Percentiles rank a stretch among this genome's conserved stretches.
Evolutionary conservation across 2,888 invertebrate genomes (phyloP).

Genomic region (Punctoribates punctum): DNA sequence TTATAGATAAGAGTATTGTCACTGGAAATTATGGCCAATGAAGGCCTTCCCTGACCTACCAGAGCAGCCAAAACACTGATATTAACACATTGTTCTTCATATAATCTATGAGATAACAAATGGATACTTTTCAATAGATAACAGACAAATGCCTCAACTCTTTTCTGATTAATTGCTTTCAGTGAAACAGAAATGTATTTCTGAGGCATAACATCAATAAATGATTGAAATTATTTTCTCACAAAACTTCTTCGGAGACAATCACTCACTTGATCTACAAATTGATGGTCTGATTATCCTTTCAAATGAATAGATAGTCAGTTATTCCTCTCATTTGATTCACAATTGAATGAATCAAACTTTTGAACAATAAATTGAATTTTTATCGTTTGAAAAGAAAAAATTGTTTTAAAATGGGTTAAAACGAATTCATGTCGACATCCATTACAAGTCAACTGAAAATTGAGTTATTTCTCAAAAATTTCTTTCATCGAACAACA

Average conservation of each 20-base stretch:
- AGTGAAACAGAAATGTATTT: background rate
- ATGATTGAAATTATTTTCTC: conserved; percentile 4
- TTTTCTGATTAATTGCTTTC: background rate
- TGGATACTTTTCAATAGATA: background rate
- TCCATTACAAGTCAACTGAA: too few relatives aligned
- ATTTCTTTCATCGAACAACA: too few relatives aligned
- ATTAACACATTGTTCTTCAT: background rate
- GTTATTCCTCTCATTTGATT: too few relatives aligned
- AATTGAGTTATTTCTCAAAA: too few relatives aligned
- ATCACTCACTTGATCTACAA: background rate
- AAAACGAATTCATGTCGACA: too few relatives aligned
- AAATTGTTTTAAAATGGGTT: too few relatives aligned
- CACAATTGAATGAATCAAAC: too few relatives aligned
- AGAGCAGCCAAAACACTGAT: background rate
- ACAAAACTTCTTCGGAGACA: background rate
- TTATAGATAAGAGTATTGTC: background rate
- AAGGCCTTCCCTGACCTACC: background rate
- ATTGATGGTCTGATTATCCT: background rate
- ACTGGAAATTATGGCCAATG: background rate
- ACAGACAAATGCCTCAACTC: background rate
- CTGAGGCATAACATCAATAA: background rate
- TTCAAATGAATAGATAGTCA: background rate
- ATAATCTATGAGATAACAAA: background rate
- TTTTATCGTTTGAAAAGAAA: too few relatives aligned
- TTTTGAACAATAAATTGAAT: too few relatives aligned